Conservation (phyloP, 2,888 invertebrate genomes). For the Pyrochroa serraticornis region DNA sequence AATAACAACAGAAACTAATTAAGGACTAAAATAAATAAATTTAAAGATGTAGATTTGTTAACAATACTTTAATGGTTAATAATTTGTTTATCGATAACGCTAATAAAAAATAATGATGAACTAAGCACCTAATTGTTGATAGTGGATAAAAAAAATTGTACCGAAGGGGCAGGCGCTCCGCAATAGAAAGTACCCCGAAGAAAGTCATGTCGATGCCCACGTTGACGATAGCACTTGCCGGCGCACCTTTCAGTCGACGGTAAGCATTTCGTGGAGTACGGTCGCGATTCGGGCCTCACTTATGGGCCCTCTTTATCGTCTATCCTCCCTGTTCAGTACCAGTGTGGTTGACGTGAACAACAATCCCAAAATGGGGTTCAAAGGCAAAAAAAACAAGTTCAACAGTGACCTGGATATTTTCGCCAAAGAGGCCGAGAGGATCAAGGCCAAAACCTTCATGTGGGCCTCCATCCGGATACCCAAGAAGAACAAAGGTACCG, state of each 20-base stretch:
- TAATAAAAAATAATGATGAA: no score
- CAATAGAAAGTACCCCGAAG: conserved; percentile 28
- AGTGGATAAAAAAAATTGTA: no score
- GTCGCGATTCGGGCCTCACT: conserved; percentile 25
- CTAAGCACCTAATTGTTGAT: no score
- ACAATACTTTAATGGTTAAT: no score
- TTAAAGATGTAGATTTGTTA: no score
- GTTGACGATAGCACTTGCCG: background rate
- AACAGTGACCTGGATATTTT: conserved; percentile 62
- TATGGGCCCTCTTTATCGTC: conserved; percentile 68
- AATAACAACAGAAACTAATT: no score
- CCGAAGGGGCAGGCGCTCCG: background rate
- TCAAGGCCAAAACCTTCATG: conserved; percentile 60
- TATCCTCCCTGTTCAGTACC: conserved; percentile 67
- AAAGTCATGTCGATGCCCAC: conserved; percentile 16
- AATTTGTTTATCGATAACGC: no score
- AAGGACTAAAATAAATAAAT: no score
- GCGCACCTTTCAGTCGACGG: background rate
- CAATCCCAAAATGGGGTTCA: conserved; percentile 49
- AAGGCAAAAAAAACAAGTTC: conserved; percentile 60
- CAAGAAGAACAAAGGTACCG: conserved; percentile 59
- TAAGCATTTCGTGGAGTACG: conserved; percentile 1
- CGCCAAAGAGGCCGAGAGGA: conserved; percentile 53
- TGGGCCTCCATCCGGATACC: conserved; percentile 64
- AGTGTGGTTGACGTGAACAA: conserved; percentile 60